Conservation (phyloP, 1,140 invertebrate species). For the Cyclina sinensis region DNA sequence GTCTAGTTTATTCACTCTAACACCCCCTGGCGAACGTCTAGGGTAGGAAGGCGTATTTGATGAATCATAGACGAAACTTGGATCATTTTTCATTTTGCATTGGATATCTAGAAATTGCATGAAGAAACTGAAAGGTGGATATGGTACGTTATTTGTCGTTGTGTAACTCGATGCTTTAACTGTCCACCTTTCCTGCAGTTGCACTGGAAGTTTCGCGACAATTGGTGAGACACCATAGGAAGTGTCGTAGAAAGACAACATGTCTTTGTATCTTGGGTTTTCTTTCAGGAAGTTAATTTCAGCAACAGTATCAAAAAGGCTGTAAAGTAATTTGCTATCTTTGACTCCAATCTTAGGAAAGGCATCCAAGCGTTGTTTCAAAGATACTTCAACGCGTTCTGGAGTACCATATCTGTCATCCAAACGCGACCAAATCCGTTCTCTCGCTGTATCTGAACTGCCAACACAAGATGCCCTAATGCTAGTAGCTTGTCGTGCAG, state of each 20-base stretch:
- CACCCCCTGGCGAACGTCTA: slow-evolving; percentile 4
- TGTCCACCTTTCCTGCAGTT: slow-evolving; percentile 66
- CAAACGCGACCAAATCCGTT: slow-evolving; percentile 44
- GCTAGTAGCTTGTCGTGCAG: slow-evolving; percentile 35
- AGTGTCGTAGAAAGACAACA: slow-evolving; percentile 54
- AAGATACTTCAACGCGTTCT: slow-evolving; percentile 48
- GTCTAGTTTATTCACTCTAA: not conserved
- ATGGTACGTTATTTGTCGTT: slow-evolving; percentile 20
- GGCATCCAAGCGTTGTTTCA: slow-evolving; percentile 9
- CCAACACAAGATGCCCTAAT: slow-evolving; percentile 33
- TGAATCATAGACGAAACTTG: slow-evolving; percentile 51
- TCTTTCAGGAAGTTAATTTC: slow-evolving; percentile 60
- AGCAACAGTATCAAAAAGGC: slow-evolving; percentile 42
- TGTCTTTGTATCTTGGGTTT: not conserved
- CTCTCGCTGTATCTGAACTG: not conserved
- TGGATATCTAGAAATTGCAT: slow-evolving; percentile 31
- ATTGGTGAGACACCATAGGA: slow-evolving; percentile 51
- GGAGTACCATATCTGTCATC: slow-evolving; percentile 61
- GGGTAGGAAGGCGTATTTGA: not conserved
- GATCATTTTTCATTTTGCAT: slow-evolving; percentile 53
- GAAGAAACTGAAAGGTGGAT: slow-evolving; percentile 56
- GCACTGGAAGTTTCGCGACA: slow-evolving; percentile 48
- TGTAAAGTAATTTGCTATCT: slow-evolving; percentile 54
- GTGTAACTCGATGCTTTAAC: slow-evolving; percentile 45
- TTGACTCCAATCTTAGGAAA: slow-evolving; percentile 48